phyloP scores from a whole-genome alignment of 2,113 vertebrate genomes.

The Ailuropoda melanoleuca region DNA sequence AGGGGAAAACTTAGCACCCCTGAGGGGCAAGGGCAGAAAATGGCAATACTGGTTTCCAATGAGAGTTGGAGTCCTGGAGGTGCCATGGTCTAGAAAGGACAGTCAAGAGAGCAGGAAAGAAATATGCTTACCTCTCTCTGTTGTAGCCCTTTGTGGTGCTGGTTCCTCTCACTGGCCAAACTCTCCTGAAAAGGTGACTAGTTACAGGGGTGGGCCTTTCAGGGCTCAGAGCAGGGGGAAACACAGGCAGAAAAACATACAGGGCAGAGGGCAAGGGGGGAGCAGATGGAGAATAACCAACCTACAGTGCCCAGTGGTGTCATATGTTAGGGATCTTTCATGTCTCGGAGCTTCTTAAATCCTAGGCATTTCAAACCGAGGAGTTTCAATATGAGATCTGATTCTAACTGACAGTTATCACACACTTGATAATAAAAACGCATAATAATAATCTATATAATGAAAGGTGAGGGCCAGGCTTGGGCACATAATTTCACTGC shows the following conservation, averaged over 20 bases:
- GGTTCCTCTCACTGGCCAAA: not conserved
- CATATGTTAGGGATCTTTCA: not conserved
- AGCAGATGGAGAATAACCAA: not conserved
- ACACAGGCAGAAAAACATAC: not conserved
- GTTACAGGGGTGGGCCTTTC: not conserved
- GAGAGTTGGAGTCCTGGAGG: not conserved
- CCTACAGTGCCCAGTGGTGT: not conserved
- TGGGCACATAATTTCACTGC: not conserved
- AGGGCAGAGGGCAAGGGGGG: not conserved
- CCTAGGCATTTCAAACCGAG: not conserved
- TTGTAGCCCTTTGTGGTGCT: not conserved
- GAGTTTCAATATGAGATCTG: not conserved
- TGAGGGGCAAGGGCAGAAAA: not conserved
- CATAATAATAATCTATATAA: constrained; percentile 31
- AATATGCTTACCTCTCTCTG: not conserved
- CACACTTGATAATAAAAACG: not conserved
- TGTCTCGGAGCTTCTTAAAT: constrained; percentile 14
- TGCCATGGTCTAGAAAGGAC: not conserved
- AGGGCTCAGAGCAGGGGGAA: not conserved
- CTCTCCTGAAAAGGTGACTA: not conserved
- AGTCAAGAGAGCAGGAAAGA: not conserved
- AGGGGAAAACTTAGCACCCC: not conserved
- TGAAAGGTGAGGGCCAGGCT: not conserved
- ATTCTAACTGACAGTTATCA: not conserved
- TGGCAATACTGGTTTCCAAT: not conserved